A percentile compares a stretch with the other conserved stretches of the same genome.
Evolutionary conservation across 2,113 vertebrate species (phyloP).

Genomic region (Scomber japonicus): DNA sequence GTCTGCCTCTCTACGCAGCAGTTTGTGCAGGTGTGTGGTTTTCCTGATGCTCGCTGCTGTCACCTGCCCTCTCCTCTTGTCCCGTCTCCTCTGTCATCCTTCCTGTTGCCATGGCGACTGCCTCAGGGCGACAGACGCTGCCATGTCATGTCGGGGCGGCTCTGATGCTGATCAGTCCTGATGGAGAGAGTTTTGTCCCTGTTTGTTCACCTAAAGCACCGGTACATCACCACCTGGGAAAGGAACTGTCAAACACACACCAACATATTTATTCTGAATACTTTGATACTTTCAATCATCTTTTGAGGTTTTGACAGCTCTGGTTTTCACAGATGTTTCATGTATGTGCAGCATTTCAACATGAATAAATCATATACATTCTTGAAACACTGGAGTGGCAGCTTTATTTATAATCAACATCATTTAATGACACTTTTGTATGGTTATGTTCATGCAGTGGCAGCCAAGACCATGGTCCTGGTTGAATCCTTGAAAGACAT

Average conservation of each 20-base stretch:
- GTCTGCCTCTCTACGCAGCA: not conserved
- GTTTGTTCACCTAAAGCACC: slow-evolving; percentile 75
- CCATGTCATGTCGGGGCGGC: slow-evolving; percentile 51
- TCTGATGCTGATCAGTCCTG: slow-evolving; percentile 73
- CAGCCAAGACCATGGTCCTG: no score
- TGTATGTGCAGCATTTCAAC: not conserved
- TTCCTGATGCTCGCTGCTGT: not conserved
- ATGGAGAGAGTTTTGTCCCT: slow-evolving; percentile 73
- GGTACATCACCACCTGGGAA: slow-evolving; percentile 54
- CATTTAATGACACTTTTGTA: no score
- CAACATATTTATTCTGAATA: not conserved
- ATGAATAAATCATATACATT: not conserved
- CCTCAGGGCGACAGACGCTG: slow-evolving; percentile 73
- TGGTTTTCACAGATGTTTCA: not conserved
- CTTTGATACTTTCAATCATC: not conserved
- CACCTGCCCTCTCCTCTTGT: slow-evolving; percentile 38
- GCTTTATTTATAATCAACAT: no score
- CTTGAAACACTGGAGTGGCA: not conserved
- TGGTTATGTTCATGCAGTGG: no score
- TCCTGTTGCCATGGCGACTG: slow-evolving; percentile 47
- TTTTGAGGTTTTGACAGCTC: slow-evolving; percentile 3
- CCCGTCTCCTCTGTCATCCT: slow-evolving; percentile 51
- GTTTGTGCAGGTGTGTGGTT: slow-evolving; percentile 32
- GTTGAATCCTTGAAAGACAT: no score
- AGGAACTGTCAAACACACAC: slow-evolving; percentile 3